phyloP scores from a whole-genome alignment of 2,888 invertebrate species.

The Ephialtes manifestator region DNA sequence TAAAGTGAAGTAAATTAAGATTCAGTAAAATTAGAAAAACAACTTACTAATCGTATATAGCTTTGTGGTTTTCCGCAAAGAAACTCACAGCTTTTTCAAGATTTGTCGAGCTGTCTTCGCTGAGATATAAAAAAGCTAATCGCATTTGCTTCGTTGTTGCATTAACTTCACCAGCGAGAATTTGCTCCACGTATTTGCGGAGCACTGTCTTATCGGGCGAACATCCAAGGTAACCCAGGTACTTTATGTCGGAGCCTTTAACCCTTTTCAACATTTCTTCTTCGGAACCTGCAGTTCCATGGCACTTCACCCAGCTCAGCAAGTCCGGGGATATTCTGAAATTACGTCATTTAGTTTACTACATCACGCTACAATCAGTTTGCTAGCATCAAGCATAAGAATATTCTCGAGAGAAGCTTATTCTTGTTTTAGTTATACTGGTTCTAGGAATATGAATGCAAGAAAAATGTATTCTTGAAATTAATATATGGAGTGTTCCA shows the following conservation, averaged over 20 bases:
- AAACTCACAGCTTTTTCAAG: slow-evolving; percentile 69
- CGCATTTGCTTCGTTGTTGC: slow-evolving; percentile 53
- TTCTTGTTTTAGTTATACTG: too few relatives aligned
- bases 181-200: slow-evolving; percentile 63
- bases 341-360: slow-evolving; percentile 15
- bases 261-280: slow-evolving; percentile 64
- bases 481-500: too few relatives aligned
- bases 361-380: background rate
- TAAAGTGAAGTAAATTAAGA: background rate
- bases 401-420: too few relatives aligned
- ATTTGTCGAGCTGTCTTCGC: slow-evolving; percentile 60
- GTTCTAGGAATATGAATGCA: too few relatives aligned
- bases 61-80: slow-evolving; percentile 68
- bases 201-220: slow-evolving; percentile 85
- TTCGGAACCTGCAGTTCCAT: slow-evolving; percentile 81
- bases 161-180: slow-evolving; percentile 43
- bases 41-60: slow-evolving; percentile 66
- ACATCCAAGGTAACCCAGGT: slow-evolving; percentile 82
- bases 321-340: slow-evolving; percentile 86
- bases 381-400: too few relatives aligned
- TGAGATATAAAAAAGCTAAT: slow-evolving; percentile 56
- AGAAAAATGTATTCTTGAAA: too few relatives aligned
- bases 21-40: background rate
- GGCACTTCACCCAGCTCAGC: slow-evolving; percentile 86
- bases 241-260: slow-evolving; percentile 77